phyloP scores from a whole-genome alignment of 2,888 invertebrate species.

The Sympetrum striolatum region DNA sequence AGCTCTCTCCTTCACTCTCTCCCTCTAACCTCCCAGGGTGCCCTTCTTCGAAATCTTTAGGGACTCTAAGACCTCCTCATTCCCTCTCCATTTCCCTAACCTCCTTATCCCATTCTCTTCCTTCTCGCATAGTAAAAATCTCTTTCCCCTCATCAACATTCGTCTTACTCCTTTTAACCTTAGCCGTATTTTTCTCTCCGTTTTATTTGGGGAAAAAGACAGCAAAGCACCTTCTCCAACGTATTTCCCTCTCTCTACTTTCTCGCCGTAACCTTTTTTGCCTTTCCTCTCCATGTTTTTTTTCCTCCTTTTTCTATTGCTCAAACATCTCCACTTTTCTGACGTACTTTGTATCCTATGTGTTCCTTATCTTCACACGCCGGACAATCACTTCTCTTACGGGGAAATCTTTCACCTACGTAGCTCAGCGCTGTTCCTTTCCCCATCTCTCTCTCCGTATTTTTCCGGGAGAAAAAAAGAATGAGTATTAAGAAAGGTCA shows the following conservation, averaged over 20 bases:
- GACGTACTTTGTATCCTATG: not conserved
- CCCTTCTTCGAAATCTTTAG: constrained; percentile 15
- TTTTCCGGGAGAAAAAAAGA: not conserved
- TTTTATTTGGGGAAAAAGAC: constrained; percentile 1
- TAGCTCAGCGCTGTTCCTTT: not conserved
- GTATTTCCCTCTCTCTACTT: not conserved
- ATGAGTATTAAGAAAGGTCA: not conserved
- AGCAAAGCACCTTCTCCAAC: not conserved
- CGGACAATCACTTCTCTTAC: not conserved
- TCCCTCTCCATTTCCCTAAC: not conserved
- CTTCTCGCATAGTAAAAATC: not conserved
- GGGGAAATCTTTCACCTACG: not conserved
- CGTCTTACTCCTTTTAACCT: constrained; percentile 18
- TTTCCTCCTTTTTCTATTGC: not conserved
- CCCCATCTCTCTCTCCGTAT: not conserved
- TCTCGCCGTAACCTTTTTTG: not conserved
- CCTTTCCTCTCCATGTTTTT: not conserved
- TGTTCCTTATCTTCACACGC: not conserved
- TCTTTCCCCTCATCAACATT: constrained; percentile 17
- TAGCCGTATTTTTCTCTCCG: not conserved
- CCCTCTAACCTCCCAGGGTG: not conserved
- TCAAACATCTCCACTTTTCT: not conserved
- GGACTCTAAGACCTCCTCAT: not conserved
- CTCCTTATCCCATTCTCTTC: not conserved
- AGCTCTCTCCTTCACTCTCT: not conserved